Percentiles rank a stretch among this genome's conserved stretches.
These are phyloP conservation scores for Cancer borealis DNA, from an alignment of 2,888 invertebrate species.

Conservation along the genomic window DNA sequence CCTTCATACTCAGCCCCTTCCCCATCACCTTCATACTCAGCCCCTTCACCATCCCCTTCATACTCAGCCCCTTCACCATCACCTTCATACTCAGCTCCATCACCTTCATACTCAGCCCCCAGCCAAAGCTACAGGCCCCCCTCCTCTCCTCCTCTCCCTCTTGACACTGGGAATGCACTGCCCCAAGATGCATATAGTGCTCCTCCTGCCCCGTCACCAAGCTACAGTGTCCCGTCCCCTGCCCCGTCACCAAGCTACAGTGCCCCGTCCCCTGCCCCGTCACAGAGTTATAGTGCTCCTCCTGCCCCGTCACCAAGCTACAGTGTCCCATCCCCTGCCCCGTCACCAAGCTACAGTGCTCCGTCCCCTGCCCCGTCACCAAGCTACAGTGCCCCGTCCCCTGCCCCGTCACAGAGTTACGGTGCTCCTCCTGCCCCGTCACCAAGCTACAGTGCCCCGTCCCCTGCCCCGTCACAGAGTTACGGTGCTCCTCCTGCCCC, in stretches of 20 bases:
- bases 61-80: neutral
- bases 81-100: neutral
- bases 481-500: neutral
- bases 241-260: constrained; percentile 8
- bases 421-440: neutral
- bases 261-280: constrained; percentile 18
- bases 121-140: neutral
- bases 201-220: too few species aligned
- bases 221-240: neutral
- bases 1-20: neutral
- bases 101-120: neutral
- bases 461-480: neutral
- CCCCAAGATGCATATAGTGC: neutral
- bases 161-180: neutral
- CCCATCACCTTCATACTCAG: neutral
- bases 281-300: neutral
- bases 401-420: neutral
- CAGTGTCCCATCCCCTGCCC: neutral
- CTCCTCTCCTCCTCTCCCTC: neutral
- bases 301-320: constrained; percentile 25
- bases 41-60: neutral
- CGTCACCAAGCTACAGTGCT: neutral
- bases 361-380: neutral
- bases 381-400: neutral
- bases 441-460: neutral